These are phyloP conservation scores for Phragmatobia fuliginosa DNA, from an alignment of 2,888 invertebrate species.

Conservation along the genomic window DNA sequence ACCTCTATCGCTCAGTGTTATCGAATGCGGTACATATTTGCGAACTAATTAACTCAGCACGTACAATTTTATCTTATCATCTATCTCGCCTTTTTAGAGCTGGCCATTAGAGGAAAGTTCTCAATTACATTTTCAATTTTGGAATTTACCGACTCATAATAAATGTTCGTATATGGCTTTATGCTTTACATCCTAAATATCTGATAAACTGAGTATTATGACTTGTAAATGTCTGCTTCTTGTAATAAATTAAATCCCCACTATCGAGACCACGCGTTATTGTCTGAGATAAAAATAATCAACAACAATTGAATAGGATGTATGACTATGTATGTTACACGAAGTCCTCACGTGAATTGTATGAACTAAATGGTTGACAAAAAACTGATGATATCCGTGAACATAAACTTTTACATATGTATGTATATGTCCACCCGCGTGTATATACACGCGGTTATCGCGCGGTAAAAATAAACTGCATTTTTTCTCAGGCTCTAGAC, in stretches of 20 bases:
- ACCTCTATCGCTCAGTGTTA: background rate
- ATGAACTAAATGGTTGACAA: background rate
- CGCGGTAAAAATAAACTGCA: too few species aligned
- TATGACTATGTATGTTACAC: background rate
- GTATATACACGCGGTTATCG: too few species aligned
- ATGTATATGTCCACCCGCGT: too few species aligned
- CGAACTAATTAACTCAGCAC: background rate
- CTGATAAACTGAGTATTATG: background rate
- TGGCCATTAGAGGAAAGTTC: background rate
- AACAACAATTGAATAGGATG: background rate
- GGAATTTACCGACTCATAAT: background rate
- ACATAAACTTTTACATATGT: background rate
- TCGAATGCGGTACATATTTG: background rate
- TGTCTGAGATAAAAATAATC: background rate
- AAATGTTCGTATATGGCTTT: background rate
- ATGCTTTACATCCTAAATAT: background rate
- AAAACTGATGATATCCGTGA: background rate
- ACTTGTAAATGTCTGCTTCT: background rate
- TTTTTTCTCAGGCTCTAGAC: too few species aligned
- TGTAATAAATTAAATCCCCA: background rate
- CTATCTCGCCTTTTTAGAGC: background rate
- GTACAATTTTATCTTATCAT: background rate
- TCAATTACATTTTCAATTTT: background rate
- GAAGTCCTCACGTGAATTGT: background rate
- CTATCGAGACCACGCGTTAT: background rate